These are phyloP conservation scores for Istiophorus platypterus DNA, from an alignment of 2,113 vertebrate genomes.

Conservation along the genomic window DNA sequence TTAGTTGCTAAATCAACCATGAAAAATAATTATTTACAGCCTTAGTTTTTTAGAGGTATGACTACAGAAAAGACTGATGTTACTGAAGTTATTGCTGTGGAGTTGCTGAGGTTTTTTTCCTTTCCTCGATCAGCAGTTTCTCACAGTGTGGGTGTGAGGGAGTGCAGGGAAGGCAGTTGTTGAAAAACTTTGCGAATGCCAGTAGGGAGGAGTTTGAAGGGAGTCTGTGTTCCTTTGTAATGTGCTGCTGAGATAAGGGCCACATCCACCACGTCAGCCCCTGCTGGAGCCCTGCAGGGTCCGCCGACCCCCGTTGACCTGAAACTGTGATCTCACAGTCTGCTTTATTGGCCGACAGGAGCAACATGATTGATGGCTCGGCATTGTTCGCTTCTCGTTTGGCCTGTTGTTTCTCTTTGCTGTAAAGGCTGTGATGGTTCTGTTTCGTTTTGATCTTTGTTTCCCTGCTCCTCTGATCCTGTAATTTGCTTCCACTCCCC, in stretches of 20 bases:
- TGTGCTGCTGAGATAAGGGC: slow-evolving; percentile 67
- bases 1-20: background rate
- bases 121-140: slow-evolving; percentile 56
- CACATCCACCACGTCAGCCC: slow-evolving; percentile 53
- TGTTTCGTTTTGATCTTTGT: slow-evolving; percentile 56
- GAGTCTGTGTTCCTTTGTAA: slow-evolving; percentile 68
- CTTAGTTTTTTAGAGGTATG: background rate
- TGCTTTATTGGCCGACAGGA: slow-evolving; percentile 69
- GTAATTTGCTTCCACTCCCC: slow-evolving; percentile 64
- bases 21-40: background rate
- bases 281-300: slow-evolving; percentile 48
- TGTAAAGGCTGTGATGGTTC: slow-evolving; percentile 48
- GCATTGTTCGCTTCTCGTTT: slow-evolving; percentile 41
- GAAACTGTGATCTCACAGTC: slow-evolving; percentile 65
- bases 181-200: slow-evolving; percentile 56
- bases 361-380: slow-evolving; percentile 62
- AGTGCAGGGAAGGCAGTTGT: slow-evolving; percentile 55
- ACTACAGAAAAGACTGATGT: background rate
- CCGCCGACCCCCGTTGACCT: slow-evolving; percentile 64
- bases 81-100: slow-evolving; percentile 19
- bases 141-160: slow-evolving; percentile 55
- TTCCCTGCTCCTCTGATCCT: slow-evolving; percentile 53
- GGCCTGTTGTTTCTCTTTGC: slow-evolving; percentile 53
- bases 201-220: slow-evolving; percentile 57
- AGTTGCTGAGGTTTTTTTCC: slow-evolving; percentile 38